Base-by-base conservation (phyloP, 2,797 vertebrate genomes). In the Chelidonichthys spinosus region DNA sequence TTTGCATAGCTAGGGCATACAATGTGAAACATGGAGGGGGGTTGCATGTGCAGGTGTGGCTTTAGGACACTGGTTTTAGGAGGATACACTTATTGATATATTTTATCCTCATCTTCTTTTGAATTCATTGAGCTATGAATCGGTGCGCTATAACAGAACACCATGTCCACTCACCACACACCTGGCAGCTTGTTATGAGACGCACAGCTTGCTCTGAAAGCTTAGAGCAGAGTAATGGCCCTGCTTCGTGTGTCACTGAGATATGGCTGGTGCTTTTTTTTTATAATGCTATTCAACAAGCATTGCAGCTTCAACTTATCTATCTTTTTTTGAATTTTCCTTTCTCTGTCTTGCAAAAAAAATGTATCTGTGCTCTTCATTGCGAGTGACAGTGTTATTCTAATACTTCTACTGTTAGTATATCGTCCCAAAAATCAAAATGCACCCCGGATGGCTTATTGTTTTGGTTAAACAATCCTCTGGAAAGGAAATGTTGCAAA, bases 31-130 rank as follows among this genome's bases (percentile, higher is more conserved):
- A 68, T 70, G 65, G 58, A 81, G 60, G 81, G 25, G 74, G 74
- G 72, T 69, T 85, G 91, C 92, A 93, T 91, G 90, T 85, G 82
- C 81, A 85, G 71, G 54, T 82, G 53, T 75, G 82, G 88, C 86
- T 87, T 81, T 40, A 50, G 70, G 68, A 69, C 72, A 25, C 25
- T 25, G 25, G 25, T 25, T 25, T 25, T 25, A 25, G 25, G 2
- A 85, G 54, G 40, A 65, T 14, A 46, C 32, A 11, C 0, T 37
- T 8, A 0, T 17, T 2, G 6, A 2, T 39, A 25, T 25, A 1
- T 63, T 56, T 32, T 33, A 44, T 44, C n/a, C 2, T 53, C 9
- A 33, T 60, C 11, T 40, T 67, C 43, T 36, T 32, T 40, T 64
- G 3, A 74, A 65, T 49, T 64, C 0, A 14, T 63, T 69, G 7